Percentiles rank a stretch among this genome's conserved stretches.
Evolutionary conservation across 2,797 vertebrate genomes (phyloP).

Genomic region (Leuciscus waleckii): DNA sequence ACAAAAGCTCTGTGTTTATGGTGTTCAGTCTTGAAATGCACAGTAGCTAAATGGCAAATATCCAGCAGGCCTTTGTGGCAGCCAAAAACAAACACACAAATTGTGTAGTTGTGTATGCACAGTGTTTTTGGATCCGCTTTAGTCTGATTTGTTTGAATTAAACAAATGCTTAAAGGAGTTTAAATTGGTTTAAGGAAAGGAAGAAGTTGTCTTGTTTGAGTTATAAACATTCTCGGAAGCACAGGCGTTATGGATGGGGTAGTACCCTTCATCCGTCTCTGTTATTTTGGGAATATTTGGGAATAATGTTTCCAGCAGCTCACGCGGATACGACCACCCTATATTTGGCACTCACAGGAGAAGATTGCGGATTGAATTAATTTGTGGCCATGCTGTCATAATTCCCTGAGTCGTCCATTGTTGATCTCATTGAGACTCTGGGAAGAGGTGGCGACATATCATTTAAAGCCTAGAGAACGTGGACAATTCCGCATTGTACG

Average conservation of each 20-base stretch:
- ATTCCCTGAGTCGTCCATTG: slow-evolving; percentile 35
- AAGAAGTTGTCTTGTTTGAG: not conserved
- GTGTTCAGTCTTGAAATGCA: not conserved
- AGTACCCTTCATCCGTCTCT: not conserved
- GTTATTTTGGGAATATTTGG: not conserved
- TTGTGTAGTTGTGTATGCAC: not conserved
- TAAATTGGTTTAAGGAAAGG: not conserved
- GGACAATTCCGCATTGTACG: slow-evolving; percentile 38
- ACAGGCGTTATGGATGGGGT: not conserved
- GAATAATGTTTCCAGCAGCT: not conserved
- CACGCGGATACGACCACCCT: slow-evolving; percentile 13
- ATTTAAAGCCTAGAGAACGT: slow-evolving; percentile 39
- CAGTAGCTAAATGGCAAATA: not conserved
- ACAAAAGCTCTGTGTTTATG: not conserved
- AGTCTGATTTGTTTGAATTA: not conserved
- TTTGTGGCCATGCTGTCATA: slow-evolving; percentile 14
- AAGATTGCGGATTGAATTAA: slow-evolving; percentile 29
- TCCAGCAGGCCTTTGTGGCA: slow-evolving; percentile 8
- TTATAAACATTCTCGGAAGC: not conserved
- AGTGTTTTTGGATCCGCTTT: not conserved
- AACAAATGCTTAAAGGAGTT: not conserved
- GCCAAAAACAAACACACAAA: not conserved
- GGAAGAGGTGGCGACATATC: slow-evolving; percentile 49
- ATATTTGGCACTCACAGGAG: slow-evolving; percentile 20
- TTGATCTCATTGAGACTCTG: slow-evolving; percentile 28